Percentiles rank a stretch among this genome's conserved stretches.
Evolutionary conservation across 2,113 vertebrate genomes (phyloP).

Genomic region (Connochaetes taurinus): DNA sequence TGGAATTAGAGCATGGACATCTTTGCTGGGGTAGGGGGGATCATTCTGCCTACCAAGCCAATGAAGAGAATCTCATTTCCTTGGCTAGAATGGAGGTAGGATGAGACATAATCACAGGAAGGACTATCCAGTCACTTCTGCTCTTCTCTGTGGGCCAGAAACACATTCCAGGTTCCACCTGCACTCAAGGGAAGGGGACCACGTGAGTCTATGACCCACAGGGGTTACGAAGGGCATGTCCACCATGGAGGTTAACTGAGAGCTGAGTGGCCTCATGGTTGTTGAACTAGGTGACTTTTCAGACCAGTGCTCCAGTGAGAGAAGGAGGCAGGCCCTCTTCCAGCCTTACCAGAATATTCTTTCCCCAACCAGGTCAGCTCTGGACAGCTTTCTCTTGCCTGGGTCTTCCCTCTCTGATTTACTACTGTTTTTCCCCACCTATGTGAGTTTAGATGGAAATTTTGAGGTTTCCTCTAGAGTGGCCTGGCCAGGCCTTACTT

Average conservation of each 20-base stretch:
- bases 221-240: accelerated
- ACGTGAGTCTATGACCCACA: no score
- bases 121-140: background rate
- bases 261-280: background rate
- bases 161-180: background rate
- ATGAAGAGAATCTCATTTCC: background rate
- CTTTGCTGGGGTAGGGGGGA: background rate
- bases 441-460: background rate
- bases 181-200: no score
- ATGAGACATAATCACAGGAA: background rate
- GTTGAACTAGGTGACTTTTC: background rate
- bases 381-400: background rate
- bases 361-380: background rate
- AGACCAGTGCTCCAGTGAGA: background rate
- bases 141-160: background rate
- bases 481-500: background rate
- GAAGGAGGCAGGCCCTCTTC: background rate
- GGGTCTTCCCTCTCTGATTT: background rate
- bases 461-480: background rate
- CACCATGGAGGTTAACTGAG: background rate
- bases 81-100: background rate
- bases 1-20: background rate
- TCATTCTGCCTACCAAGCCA: no score
- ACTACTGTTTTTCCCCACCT: background rate
- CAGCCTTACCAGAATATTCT: background rate